Base-by-base conservation (phyloP, 2,797 vertebrate genomes). In the Enteromius mattozi region DNA sequence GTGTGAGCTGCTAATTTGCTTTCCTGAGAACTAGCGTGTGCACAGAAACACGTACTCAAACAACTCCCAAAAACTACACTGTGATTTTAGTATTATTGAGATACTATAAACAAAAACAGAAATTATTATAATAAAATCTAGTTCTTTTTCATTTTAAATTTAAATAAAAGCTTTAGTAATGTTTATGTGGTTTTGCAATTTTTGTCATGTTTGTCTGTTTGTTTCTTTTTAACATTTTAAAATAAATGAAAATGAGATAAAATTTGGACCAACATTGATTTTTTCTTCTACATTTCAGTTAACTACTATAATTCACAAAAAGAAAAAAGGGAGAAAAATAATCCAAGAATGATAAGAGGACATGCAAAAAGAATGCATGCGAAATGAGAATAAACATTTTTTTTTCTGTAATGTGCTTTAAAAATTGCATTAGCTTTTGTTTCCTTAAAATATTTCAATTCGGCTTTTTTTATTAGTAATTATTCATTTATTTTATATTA, bases 1-100 rank as follows among this genome's bases (percentile, higher is more conserved):
- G 66, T 72, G 76, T 61, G 51, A 75, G 66, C 54, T 71, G 56
- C 35, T 79, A 72, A 83, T 83, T 72, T 75, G 45, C 74, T 59
- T 72, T 65, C 33, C 33, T 56, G 51, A 61, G 65, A 78, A 69
- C 37, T 30, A 69, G 37, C 1, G 7, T 10, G 13, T 63, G 54
- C 13, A 21, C 33, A 10, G 19, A 77, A 35, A 35, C 49, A 45
- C 24, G 2, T 7, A 40, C 33, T 42, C n/a, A 12, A 6, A 63
- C 24, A 63, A 63, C 59, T 61, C 59, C 0, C 24, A 6, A 27
- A 1, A 6, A 13, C 47, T 35, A 61, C 69, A 12, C 8, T 35
- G 47, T 75, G 4, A 37, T 21, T 54, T 35, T 3, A 72, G 4
- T 30, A 14, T 37, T 9, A 30, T 17, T 2, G 6, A 51, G 42